These are phyloP conservation scores for Callosobruchus maculatus DNA, from an alignment of 2,888 invertebrate genomes.

Conservation along the genomic window DNA sequence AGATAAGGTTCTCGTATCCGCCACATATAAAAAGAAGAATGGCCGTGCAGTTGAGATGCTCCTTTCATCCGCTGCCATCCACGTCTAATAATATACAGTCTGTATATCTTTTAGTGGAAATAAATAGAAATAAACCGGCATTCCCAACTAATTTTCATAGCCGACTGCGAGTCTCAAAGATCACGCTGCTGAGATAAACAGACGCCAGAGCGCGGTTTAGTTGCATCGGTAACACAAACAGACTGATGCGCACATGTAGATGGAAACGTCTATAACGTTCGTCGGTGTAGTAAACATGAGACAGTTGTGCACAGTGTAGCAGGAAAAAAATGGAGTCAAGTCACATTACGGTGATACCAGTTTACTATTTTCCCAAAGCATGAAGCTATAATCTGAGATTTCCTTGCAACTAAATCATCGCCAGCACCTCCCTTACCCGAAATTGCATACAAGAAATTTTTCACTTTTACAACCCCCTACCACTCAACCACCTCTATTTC, in stretches of 20 bases:
- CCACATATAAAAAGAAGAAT: not conserved
- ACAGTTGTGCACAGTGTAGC: no score
- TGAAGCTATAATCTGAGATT: no score
- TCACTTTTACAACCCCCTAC: no score
- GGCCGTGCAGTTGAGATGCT: not conserved
- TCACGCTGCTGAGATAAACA: not conserved
- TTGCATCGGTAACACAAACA: not conserved
- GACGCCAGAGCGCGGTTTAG: not conserved
- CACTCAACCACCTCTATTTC: no score
- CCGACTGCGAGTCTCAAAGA: not conserved
- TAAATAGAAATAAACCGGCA: not conserved
- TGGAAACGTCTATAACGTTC: not conserved
- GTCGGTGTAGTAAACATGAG: not conserved
- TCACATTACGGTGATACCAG: no score
- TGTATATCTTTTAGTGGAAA: not conserved
- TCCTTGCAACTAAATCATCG: no score
- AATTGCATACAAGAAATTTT: no score
- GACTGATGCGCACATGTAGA: not conserved
- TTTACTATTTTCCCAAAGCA: no score
- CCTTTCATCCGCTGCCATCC: not conserved
- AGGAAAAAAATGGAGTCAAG: no score
- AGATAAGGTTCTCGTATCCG: not conserved
- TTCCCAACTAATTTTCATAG: not conserved
- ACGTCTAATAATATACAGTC: not conserved
- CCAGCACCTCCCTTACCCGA: no score